Percentiles rank a stretch among this genome's conserved stretches.
These are phyloP conservation scores for Odontocolon sp. DNA, from an alignment of 2,888 invertebrate genomes.

Conservation along the genomic window DNA sequence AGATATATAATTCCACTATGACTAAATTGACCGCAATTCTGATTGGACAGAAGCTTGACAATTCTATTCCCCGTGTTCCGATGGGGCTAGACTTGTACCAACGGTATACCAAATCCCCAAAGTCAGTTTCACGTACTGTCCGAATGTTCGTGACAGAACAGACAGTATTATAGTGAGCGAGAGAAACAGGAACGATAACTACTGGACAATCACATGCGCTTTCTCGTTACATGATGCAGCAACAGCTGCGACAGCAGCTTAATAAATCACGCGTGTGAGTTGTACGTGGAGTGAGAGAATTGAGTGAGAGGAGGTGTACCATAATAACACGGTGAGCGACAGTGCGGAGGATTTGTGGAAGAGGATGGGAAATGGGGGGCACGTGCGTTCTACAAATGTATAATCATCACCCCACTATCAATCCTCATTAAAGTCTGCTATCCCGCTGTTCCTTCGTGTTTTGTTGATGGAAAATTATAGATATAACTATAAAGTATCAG, in stretches of 20 bases:
- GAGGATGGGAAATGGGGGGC: no score
- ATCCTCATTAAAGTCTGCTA: conserved; percentile 26
- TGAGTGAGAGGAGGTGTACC: background rate
- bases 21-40: no score
- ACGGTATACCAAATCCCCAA: background rate
- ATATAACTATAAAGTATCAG: no score
- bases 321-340: background rate
- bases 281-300: background rate
- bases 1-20: no score
- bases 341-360: no score
- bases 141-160: background rate
- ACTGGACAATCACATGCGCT: background rate
- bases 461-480: background rate
- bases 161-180: background rate
- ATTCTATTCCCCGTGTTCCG: no score
- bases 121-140: background rate
- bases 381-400: no score
- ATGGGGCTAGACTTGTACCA: no score
- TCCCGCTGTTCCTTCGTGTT: background rate
- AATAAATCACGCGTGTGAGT: conserved; percentile 35
- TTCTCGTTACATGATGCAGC: background rate
- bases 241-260: conserved; percentile 9
- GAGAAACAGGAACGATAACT: background rate
- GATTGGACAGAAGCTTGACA: no score
- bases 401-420: conserved; percentile 19